Evolutionary conservation across 1,140 invertebrate genomes (phyloP).

Genomic region (Drosophila murphyi): DNA sequence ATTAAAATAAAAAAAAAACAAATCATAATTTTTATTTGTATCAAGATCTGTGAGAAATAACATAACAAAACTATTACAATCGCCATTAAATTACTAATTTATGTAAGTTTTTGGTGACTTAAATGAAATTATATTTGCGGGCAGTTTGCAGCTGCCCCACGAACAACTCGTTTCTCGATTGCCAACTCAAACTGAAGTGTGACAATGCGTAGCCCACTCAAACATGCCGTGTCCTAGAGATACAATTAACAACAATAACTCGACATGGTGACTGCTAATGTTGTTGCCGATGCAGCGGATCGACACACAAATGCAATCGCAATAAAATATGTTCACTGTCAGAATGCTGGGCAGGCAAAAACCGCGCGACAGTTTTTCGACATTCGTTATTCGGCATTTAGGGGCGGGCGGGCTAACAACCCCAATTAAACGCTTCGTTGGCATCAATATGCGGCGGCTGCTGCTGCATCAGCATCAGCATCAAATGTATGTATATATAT

Average conservation of each 20-base stretch:
- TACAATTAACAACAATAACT: constrained; percentile 58
- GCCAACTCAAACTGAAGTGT: constrained; percentile 59
- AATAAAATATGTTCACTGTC: constrained; percentile 76
- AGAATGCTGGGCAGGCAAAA: constrained; percentile 34
- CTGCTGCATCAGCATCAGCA: constrained; percentile 24
- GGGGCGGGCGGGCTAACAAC: constrained; percentile 64
- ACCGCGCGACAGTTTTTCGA: constrained; percentile 42
- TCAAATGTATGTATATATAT: constrained; percentile 10
- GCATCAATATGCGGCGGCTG: constrained; percentile 20
- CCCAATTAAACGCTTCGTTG: constrained; percentile 77
- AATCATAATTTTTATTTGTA: no score
- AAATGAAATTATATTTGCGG: background rate
- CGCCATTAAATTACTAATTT: background rate
- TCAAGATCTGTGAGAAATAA: background rate
- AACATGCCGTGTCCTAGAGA: constrained; percentile 52
- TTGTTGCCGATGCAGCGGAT: constrained; percentile 6
- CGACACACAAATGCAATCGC: constrained; percentile 63
- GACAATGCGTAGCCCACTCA: constrained; percentile 62
- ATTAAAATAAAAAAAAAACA: background rate
- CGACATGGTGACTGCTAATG: constrained; percentile 37
- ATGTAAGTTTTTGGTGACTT: no score
- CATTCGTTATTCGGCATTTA: background rate
- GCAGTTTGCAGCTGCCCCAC: constrained; percentile 45
- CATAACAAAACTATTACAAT: background rate
- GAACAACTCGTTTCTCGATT: constrained; percentile 1